Conservation (phyloP, 2,888 invertebrate genomes). For the Melanophora roralis region DNA sequence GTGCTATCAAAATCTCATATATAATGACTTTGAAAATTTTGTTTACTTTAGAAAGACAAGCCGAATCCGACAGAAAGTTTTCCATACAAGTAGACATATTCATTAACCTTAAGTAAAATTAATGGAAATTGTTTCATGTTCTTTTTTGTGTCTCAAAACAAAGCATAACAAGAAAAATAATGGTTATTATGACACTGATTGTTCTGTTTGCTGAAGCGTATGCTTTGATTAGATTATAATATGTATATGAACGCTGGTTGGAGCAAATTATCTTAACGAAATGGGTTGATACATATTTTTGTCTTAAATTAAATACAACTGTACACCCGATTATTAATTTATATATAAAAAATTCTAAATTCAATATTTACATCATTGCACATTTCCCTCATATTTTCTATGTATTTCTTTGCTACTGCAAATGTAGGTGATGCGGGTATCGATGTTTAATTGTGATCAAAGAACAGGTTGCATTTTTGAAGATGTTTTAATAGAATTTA, state of each 20-base stretch:
- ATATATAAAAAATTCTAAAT: too few relatives aligned
- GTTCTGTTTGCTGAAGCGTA: conserved; percentile 32
- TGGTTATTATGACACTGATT: conserved; percentile 16
- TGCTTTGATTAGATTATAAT: conserved; percentile 41
- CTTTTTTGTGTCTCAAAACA: conserved; percentile 15
- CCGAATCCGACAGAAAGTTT: neutral
- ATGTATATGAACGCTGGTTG: neutral
- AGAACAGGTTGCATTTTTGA: too few relatives aligned
- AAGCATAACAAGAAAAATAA: conserved; percentile 12
- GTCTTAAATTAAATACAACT: too few relatives aligned
- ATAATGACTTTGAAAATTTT: conserved; percentile 56
- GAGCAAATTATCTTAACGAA: too few relatives aligned
- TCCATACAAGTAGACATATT: neutral
- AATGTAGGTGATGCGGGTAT: too few relatives aligned
- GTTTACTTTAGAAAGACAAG: conserved; percentile 14
- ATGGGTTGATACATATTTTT: too few relatives aligned
- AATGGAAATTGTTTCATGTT: conserved; percentile 47
- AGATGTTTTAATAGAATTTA: too few relatives aligned
- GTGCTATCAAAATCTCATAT: conserved; percentile 60
- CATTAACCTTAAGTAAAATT: conserved; percentile 31
- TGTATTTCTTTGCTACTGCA: too few relatives aligned
- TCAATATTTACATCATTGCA: too few relatives aligned
- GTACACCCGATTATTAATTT: too few relatives aligned
- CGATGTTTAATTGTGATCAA: too few relatives aligned
- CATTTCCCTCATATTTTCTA: too few relatives aligned